These are phyloP conservation scores for Tachyglossus aculeatus DNA, from an alignment of 2,797 vertebrate species.

Conservation along the genomic window DNA sequence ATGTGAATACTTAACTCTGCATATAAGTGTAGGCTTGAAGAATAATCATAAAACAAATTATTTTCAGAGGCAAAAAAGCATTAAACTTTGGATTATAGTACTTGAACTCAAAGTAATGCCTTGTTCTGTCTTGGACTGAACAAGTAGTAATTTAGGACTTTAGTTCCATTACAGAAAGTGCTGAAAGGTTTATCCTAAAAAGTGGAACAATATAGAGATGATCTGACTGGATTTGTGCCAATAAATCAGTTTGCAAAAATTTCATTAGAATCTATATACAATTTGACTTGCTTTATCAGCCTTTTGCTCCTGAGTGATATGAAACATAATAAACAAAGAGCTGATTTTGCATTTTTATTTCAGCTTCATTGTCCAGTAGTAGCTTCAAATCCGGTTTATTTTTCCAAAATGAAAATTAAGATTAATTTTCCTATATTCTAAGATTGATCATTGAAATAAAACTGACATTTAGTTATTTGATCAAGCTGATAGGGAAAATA, in stretches of 20 bases:
- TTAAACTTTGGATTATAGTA: constrained; percentile 59
- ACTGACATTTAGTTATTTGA: neutral
- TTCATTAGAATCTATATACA: constrained; percentile 58
- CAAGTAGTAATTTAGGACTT: constrained; percentile 74
- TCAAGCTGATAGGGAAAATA: neutral
- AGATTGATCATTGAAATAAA: neutral
- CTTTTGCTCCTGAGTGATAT: constrained; percentile 54
- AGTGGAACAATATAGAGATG: constrained; percentile 59
- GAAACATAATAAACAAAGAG: constrained; percentile 41
- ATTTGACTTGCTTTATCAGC: constrained; percentile 58
- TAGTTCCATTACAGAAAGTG: constrained; percentile 78
- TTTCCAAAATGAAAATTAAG: neutral
- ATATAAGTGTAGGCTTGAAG: constrained; percentile 7
- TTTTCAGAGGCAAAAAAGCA: constrained; percentile 41
- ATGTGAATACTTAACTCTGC: neutral
- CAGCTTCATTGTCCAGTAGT: constrained; percentile 13
- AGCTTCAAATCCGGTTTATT: neutral
- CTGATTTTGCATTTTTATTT: constrained; percentile 32
- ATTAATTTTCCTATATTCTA: neutral
- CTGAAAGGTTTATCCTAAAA: constrained; percentile 73
- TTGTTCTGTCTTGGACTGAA: constrained; percentile 67
- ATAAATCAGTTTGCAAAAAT: constrained; percentile 67
- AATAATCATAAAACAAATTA: constrained; percentile 33
- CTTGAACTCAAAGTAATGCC: constrained; percentile 62
- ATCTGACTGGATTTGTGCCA: constrained; percentile 71